These are phyloP conservation scores for Petromus typicus DNA, from an alignment of 2,113 vertebrate species.

Conservation along the genomic window DNA sequence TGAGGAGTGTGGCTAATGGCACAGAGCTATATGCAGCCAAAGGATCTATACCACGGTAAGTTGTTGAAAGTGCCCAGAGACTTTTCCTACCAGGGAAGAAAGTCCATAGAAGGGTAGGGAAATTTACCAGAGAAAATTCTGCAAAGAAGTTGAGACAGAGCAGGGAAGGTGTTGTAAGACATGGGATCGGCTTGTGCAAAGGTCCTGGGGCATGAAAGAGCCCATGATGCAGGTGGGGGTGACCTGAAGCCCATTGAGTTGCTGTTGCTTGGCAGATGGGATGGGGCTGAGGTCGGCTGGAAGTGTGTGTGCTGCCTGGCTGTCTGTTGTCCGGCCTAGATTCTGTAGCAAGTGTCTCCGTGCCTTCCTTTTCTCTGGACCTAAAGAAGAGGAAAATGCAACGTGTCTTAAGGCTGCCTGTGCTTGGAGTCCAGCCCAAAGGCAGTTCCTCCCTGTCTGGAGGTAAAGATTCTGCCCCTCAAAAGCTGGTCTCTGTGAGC, in stretches of 20 bases:
- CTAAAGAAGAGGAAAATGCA: background rate
- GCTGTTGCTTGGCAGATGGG: background rate
- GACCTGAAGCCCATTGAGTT: background rate
- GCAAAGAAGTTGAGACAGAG: background rate
- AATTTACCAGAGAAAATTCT: background rate
- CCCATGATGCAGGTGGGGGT: background rate
- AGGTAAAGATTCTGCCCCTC: background rate
- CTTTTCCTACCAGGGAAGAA: background rate
- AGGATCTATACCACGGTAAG: fast-evolving
- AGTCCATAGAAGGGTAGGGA: background rate
- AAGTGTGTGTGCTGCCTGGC: background rate
- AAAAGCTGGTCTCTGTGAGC: background rate
- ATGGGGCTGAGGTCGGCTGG: background rate
- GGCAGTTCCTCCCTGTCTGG: background rate
- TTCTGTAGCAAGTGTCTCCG: background rate
- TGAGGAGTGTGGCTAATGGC: background rate
- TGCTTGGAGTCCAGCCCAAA: background rate
- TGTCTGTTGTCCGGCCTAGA: background rate
- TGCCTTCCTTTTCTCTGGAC: background rate
- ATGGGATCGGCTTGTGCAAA: background rate
- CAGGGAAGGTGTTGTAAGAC: background rate
- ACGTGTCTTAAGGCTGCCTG: background rate
- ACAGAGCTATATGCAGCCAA: background rate
- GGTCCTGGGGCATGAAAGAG: background rate
- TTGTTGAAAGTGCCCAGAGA: background rate